phyloP scores from a whole-genome alignment of 2,888 invertebrate species.

The Drosophila trichaetosa region DNA sequence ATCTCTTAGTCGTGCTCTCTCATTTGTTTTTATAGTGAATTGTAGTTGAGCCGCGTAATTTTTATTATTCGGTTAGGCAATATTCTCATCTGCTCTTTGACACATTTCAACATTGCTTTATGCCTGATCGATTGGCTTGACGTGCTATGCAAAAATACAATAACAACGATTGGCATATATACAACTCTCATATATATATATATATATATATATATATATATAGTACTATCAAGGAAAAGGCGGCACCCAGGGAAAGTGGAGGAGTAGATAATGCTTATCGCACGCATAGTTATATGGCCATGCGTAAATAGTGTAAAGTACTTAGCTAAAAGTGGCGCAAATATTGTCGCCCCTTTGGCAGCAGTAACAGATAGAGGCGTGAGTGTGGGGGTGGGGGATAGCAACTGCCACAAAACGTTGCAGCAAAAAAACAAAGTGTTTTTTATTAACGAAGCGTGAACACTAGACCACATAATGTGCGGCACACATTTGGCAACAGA shows the following conservation, averaged over 20 bases:
- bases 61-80: constrained; percentile 33
- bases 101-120: constrained; percentile 32
- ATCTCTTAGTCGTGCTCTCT: neutral
- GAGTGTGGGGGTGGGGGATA: neutral
- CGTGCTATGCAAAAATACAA: constrained; percentile 37
- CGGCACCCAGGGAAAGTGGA: no score
- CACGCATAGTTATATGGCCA: constrained; percentile 49
- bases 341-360: constrained; percentile 40
- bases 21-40: neutral
- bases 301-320: constrained; percentile 66
- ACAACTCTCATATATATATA: constrained; percentile 20
- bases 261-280: constrained; percentile 68
- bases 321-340: constrained; percentile 64
- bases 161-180: constrained; percentile 13
- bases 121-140: constrained; percentile 53
- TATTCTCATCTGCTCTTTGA: constrained; percentile 44
- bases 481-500: constrained; percentile 66
- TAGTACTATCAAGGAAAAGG: neutral
- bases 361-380: neutral
- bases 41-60: neutral
- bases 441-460: constrained; percentile 75
- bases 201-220: neutral
- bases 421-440: constrained; percentile 40
- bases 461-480: constrained; percentile 79
- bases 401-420: constrained; percentile 36